phyloP scores from a whole-genome alignment of 2,113 vertebrate genomes.

The Cyrtonyx montezumae region DNA sequence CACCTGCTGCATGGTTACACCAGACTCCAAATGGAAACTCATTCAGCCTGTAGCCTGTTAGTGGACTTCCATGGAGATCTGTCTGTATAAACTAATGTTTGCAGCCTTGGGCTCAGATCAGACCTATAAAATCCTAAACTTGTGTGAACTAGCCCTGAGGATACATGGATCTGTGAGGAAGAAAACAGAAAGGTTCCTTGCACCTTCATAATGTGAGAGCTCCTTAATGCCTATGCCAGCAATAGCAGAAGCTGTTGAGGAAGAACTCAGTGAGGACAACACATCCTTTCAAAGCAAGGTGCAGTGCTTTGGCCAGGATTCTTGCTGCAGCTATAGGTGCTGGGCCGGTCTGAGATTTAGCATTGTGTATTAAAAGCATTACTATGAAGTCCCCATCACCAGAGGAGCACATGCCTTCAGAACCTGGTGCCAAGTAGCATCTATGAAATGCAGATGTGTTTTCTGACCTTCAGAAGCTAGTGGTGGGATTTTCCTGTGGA shows the following conservation, averaged over 20 bases:
- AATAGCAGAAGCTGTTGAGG: slow-evolving; percentile 4
- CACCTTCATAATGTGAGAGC: background rate
- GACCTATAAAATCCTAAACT: background rate
- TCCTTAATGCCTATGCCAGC: background rate
- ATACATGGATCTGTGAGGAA: background rate
- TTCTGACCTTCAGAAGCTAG: background rate
- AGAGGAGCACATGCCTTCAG: background rate
- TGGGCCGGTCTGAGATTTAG: background rate
- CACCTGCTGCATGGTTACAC: background rate
- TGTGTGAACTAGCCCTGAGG: background rate
- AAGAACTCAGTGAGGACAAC: background rate
- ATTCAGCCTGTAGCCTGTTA: background rate
- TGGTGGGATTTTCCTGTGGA: background rate
- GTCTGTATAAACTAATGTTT: slow-evolving; percentile 20
- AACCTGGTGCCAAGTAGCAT: background rate
- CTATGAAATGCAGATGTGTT: background rate
- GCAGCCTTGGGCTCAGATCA: slow-evolving; percentile 20
- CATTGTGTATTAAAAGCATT: background rate
- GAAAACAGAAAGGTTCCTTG: slow-evolving; percentile 6
- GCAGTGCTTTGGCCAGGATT: background rate
- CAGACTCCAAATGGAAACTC: slow-evolving; percentile 4
- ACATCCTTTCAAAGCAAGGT: background rate
- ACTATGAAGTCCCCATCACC: background rate
- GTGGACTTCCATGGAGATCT: slow-evolving; percentile 27
- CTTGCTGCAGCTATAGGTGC: background rate